Conservation (phyloP, 2,888 invertebrate species). For the Pyrochroa serraticornis region DNA sequence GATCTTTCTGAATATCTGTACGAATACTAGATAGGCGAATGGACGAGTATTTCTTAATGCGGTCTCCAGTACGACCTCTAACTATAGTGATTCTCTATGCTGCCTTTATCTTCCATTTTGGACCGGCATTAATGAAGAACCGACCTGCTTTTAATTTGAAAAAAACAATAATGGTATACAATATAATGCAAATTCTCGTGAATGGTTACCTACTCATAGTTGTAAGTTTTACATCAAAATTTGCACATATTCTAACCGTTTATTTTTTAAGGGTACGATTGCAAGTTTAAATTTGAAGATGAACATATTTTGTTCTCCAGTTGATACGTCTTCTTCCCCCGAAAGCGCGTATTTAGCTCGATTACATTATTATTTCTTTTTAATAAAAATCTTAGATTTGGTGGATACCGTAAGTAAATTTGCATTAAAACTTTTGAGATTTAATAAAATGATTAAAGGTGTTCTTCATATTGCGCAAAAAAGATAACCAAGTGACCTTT, state of each 20-base stretch:
- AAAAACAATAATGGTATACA: constrained; percentile 64
- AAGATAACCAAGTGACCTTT: constrained; percentile 77
- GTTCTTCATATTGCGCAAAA: constrained; percentile 80
- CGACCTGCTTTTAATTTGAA: constrained; percentile 64
- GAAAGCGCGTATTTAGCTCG: constrained; percentile 19
- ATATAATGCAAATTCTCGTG: constrained; percentile 63
- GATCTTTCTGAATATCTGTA: too few species aligned
- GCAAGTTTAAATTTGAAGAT: background rate
- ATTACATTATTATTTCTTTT: constrained; percentile 69
- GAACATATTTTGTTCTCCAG: background rate
- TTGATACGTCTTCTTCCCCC: background rate
- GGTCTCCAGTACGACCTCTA: too few species aligned
- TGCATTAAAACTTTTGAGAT: background rate
- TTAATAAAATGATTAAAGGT: constrained; percentile 52
- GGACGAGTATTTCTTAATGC: too few species aligned
- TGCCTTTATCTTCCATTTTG: constrained; percentile 51
- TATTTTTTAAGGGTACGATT: too few species aligned
- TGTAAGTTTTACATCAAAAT: background rate
- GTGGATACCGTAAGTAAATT: constrained; percentile 66
- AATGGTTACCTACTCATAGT: background rate
- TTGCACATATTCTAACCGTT: background rate
- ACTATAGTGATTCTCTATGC: too few species aligned
- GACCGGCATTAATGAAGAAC: constrained; percentile 67
- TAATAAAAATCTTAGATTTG: constrained; percentile 73
- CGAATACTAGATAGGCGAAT: too few species aligned